Conservation (phyloP, 2,888 invertebrate genomes). For the Mesoligia furuncula region DNA sequence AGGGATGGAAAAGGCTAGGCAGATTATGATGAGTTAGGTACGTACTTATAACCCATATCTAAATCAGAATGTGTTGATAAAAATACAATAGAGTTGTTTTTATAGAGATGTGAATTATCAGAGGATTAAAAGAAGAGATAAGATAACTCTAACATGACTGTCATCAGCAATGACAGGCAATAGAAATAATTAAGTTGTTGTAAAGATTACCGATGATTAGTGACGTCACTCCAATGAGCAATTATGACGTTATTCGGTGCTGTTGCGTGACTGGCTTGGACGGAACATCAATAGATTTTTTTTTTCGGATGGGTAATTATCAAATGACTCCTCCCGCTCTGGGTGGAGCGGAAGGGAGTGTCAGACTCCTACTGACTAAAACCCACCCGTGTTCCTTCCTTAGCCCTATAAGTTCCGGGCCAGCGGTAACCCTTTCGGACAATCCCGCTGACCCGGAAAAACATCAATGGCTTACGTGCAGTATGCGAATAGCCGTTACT, state of each 20-base stretch:
- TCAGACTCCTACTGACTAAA: too few species aligned
- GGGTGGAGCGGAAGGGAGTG: too few species aligned
- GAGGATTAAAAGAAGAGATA: slow-evolving; percentile 22
- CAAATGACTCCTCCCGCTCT: too few species aligned
- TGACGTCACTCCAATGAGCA: slow-evolving; percentile 5
- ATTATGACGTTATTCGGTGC: background rate
- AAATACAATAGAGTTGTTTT: slow-evolving; percentile 6
- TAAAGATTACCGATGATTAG: background rate
- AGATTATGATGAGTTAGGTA: background rate
- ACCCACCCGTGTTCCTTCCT: too few species aligned
- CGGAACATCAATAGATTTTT: too few species aligned
- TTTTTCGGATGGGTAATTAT: too few species aligned
- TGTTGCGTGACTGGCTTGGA: background rate
- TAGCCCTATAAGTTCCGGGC: too few species aligned
- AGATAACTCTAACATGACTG: slow-evolving; percentile 19
- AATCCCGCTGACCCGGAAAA: too few species aligned
- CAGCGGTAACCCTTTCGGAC: too few species aligned
- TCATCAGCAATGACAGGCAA: background rate
- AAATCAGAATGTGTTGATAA: slow-evolving; percentile 7
- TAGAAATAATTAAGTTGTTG: background rate
- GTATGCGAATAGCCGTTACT: too few species aligned
- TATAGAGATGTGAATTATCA: background rate
- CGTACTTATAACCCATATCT: background rate
- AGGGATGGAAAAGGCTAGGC: too few species aligned
- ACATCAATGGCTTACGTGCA: background rate